Evolutionary conservation across 1,140 invertebrate species (phyloP).

Genomic region (Zaprionus inermis): DNA sequence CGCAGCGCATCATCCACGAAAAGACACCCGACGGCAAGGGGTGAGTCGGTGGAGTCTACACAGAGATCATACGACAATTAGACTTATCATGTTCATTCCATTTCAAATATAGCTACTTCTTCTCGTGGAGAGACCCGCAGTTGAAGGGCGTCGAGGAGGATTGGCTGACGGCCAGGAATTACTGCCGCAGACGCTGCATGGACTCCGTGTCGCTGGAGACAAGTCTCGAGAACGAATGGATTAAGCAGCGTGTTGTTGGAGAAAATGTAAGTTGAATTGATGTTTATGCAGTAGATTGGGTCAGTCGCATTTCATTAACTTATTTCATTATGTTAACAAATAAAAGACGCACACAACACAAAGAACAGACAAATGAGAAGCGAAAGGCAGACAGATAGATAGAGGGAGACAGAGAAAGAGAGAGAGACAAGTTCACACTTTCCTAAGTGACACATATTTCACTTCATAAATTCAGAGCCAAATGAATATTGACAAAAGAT

Average conservation of each 20-base stretch:
- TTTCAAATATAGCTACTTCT: constrained; percentile 88
- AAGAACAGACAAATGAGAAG: constrained; percentile 20
- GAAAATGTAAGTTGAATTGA: constrained; percentile 87
- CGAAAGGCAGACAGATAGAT: constrained; percentile 13
- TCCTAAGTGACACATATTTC: constrained; percentile 4
- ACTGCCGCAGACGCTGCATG: constrained; percentile 93
- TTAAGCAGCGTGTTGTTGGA: constrained; percentile 90
- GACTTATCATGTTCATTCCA: constrained; percentile 4
- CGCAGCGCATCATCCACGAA: constrained; percentile 88
- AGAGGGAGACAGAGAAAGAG: constrained; percentile 12
- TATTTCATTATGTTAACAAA: not conserved
- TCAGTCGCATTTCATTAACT: not conserved
- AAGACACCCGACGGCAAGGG: constrained; percentile 86
- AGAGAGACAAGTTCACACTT: constrained; percentile 11
- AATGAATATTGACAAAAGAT: constrained; percentile 29
- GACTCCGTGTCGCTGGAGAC: constrained; percentile 93
- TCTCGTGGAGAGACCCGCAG: constrained; percentile 92
- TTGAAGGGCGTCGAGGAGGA: constrained; percentile 90
- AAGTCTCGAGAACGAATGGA: constrained; percentile 92
- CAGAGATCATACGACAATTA: not conserved
- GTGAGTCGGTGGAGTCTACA: constrained; percentile 74
- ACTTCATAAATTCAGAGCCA: constrained; percentile 1
- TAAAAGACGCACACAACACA: not conserved
- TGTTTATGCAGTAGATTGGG: not conserved
- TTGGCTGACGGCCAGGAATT: constrained; percentile 92